phyloP scores from a whole-genome alignment of 2,113 vertebrate species.

The Rostratula benghalensis region DNA sequence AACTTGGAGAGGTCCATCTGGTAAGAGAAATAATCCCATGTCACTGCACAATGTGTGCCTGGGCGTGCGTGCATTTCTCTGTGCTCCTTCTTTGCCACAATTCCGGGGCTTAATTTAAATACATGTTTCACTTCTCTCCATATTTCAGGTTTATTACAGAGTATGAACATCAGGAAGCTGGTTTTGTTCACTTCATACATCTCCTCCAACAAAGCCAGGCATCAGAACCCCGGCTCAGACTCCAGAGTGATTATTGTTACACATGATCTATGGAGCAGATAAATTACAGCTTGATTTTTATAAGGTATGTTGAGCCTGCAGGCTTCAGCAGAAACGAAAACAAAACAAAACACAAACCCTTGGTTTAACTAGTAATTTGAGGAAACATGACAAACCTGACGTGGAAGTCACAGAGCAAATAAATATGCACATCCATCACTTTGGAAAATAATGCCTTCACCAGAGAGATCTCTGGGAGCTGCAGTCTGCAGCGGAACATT shows the following conservation, averaged over 20 bases:
- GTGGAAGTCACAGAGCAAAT: constrained; percentile 66
- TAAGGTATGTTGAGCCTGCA: constrained; percentile 62
- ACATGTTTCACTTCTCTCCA: constrained; percentile 39
- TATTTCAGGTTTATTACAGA: constrained; percentile 63
- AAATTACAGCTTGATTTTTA: constrained; percentile 67
- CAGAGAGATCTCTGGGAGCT: constrained; percentile 43
- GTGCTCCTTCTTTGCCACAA: constrained; percentile 7
- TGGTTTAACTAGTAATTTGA: constrained; percentile 67
- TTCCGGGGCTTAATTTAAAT: constrained; percentile 30
- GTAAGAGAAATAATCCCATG: constrained; percentile 20
- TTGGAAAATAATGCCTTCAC: constrained; percentile 39
- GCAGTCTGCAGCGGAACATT: neutral
- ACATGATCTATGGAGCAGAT: constrained; percentile 72
- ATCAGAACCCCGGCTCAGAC: constrained; percentile 13
- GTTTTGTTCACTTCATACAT: constrained; percentile 65
- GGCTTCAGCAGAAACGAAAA: constrained; percentile 47
- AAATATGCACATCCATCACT: constrained; percentile 72
- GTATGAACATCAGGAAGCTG: constrained; percentile 55
- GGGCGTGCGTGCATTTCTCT: neutral
- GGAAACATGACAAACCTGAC: constrained; percentile 67
- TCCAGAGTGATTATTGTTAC: constrained; percentile 63
- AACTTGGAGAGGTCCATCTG: constrained; percentile 21
- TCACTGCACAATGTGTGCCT: neutral
- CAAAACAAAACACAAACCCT: constrained; percentile 52
- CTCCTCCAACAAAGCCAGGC: constrained; percentile 54